Base-by-base conservation (phyloP, 2,888 invertebrate species). In the Geophilus truncorum region DNA sequence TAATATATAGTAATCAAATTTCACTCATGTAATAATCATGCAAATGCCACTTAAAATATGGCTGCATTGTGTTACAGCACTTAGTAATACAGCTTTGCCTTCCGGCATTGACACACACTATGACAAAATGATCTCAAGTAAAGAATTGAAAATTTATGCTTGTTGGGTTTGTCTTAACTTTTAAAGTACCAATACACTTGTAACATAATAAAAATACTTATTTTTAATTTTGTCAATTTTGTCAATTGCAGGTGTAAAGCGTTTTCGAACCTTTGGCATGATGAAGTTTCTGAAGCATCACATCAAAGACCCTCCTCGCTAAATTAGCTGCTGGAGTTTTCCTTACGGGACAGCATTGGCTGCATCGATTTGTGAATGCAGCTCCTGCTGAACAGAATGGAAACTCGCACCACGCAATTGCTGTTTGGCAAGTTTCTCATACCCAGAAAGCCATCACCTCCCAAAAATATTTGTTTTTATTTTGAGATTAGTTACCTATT, bases 221-320 rank as follows among this genome's bases (percentile, higher is more conserved):
- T n/a, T n/a, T n/a, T n/a, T n/a, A n/a, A n/a, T n/a, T n/a, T n/a
- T n/a, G n/a, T n/a, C n/a, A n/a, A n/a, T n/a, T n/a, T 40, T 28
- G 77, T 18, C 78, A 51, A 77, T 84, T 85, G 1, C 85, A 89
- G 89, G 90, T 51, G 92, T 93, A 1, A 96, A 96, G 87, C 92
- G 96, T 85, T 96, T 98, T 90, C 92, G 94, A 84, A 95, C 95
- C 80, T 97, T 97, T 85, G 97, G 96, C 83, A 97, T 97, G 97
- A 94, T 97, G 93, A 97, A 97, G 87, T 94, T 95, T 88, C 90
- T 98, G 84, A 96, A 96, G 88, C 92, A 92, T 83, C 97, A 97
- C 89, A 96, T 97, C 88, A 89, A 85, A 81, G 87, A 87, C 78
- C 80, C 79, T 62, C 79, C 32, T 62, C 36, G 70, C 28, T 70